Evolutionary conservation across 2,113 vertebrate species (phyloP), one percentile per base, ranked within the genome.

Genomic region (Neotoma lepida): DNA sequence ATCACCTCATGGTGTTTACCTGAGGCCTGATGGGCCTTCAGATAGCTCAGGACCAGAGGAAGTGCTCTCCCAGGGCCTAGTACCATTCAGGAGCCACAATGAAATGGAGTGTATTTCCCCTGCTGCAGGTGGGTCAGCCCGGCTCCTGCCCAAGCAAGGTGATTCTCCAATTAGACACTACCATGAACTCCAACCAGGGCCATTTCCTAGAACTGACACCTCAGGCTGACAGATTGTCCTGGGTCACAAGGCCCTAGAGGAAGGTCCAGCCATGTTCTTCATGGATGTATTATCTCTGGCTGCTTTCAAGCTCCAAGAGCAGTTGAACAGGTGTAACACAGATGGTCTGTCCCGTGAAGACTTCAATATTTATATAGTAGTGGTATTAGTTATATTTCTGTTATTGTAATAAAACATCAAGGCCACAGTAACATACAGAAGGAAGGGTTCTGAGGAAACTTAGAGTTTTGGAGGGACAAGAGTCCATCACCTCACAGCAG

Each of bases 101-200:
- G 9, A n/a, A 66, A 33, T 46, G 15, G 13, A 58, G 2, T 58
- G 0, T 17, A 46, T 74, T 33, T 28, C 33, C 61, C 17, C 58
- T 46, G 9, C 15, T 64, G 12, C 61, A 10, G 0, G 4, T 64
- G 28, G 15, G 1, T 2, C 46, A 26, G 64, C 0, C 82, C 49
- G 76, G 30, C n/a, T 35, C 9, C n/a, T n/a, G 17, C 24, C 14
- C 49, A 70, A 9, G 24, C 20, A 15, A 33, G 4, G 20, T 51
- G 22, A n/a, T 54, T 70, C 20, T 39, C 22, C 46, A 24, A 39
- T 14, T 81, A n/a, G 10, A 20, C 35, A 56, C 51, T 56, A 20
- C 35, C 33, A 22, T 80, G 33, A n/a, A 6, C 33, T n/a, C 20
- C 12, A 70, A 17, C 33, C 49, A 12, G 49, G 18, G 18, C 9